Percentiles rank a stretch among this genome's conserved stretches.
phyloP scores from a whole-genome alignment of 1,140 invertebrate species.

The Whitmania pigra region DNA sequence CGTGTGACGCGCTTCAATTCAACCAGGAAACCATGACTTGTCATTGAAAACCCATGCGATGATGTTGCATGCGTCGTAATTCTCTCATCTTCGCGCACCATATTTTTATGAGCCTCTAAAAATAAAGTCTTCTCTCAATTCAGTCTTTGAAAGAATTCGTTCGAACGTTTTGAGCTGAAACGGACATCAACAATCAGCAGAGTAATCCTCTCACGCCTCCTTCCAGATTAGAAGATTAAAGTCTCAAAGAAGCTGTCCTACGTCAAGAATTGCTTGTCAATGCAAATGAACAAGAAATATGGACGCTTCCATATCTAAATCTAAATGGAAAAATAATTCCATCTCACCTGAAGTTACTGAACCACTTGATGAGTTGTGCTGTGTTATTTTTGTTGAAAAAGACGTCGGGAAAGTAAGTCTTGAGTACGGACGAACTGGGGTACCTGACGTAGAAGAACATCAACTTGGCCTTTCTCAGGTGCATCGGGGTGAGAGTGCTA shows the following conservation, averaged over 20 bases:
- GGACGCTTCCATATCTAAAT: background rate
- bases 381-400: slow-evolving; percentile 99
- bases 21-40: too few relatives aligned
- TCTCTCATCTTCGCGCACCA: too few relatives aligned
- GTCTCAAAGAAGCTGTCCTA: too few relatives aligned
- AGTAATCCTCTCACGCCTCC: background rate
- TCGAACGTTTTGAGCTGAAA: too few relatives aligned
- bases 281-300: too few relatives aligned
- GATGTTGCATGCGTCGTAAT: too few relatives aligned
- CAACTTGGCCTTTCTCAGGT: slow-evolving; percentile 97
- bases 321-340: background rate
- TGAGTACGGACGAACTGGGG: slow-evolving; percentile 90
- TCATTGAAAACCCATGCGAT: too few relatives aligned
- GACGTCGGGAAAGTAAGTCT: slow-evolving; percentile 99
- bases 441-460: slow-evolving; percentile 99
- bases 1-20: background rate
- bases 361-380: slow-evolving; percentile 99
- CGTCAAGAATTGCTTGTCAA: too few relatives aligned
- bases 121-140: too few relatives aligned
- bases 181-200: slow-evolving; percentile 1
- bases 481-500: slow-evolving; percentile 80
- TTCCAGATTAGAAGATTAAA: slow-evolving; percentile 2
- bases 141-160: too few relatives aligned
- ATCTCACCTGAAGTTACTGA: slow-evolving; percentile 97
- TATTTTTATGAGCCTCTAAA: too few relatives aligned